Evolutionary conservation across 2,797 vertebrate species (phyloP), one percentile per base, ranked within the genome.

Genomic region (Falco columbarius): DNA sequence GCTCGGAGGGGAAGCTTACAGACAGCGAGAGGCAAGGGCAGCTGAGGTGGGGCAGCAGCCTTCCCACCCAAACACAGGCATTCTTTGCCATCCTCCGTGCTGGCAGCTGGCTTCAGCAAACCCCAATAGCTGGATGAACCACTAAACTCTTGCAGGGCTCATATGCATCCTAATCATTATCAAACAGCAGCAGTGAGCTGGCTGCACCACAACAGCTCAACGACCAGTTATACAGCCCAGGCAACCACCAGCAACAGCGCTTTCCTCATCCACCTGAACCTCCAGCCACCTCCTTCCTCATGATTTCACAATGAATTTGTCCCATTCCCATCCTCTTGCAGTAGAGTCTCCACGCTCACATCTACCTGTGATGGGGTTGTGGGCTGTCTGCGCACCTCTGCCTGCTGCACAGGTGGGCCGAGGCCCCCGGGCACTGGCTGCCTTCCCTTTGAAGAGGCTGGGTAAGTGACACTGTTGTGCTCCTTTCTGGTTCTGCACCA

Each of bases 401-500:
- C 29, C 18, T 40, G 40, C 34, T 4, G 14, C n/a, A 52, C 46
- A 55, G n/a, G 81, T 96, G 79, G 55, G 54, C 58, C 21, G 80
- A 74, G n/a, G 29, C 23, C 27, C 62, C 29, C 7, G 21, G 14
- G 6, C 63, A 19, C 83, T 83, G 81, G 47, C 15, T 32, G 19
- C 58, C 49, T 65, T 52, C 67, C 74, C 62, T 93, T 91, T 81
- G 54, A 89, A 73, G 75, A 97, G 46, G 79, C 52, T 62, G 22
- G 71, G 47, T 44, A 73, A 90, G 52, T 21, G 79, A 94, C 32
- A 30, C 21, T 62, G 36, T 73, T 86, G 42, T 52, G 71, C 70
- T 93, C 81, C 46, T 92, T 96, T 94, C 74, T 82, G 55, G 68
- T 93, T 93, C 91, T 91, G 86, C 32, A 62, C 55, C 14, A 20